Evolutionary conservation across 2,113 vertebrate species (phyloP), one percentile per base, ranked within the genome.

Genomic region (Oncorhynchus mykiss): DNA sequence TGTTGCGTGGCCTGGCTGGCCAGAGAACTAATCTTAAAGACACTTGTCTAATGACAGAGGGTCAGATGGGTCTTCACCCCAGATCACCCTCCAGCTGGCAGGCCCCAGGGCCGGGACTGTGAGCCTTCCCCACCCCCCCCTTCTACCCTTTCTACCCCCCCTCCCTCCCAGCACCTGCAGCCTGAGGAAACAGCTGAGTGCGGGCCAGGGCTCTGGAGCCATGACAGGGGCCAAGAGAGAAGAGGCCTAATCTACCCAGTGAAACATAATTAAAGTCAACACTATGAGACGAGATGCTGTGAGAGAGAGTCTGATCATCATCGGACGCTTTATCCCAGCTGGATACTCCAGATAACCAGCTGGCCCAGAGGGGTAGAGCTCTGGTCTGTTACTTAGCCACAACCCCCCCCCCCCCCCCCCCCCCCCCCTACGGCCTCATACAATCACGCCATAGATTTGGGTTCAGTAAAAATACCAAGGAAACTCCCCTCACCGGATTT

Each of bases 61-160:
- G 49, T 24, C n/a, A 79, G 70, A 81, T 77, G 72, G 67, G 27
- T 48, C 67, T 67, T 72, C 49, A 72, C 70, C 80, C 82, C 84
- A 81, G 77, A 67, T 84, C 68, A 82, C 80, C 78, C 77, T 87
- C 75, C 29, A 82, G 76, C 86, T 91, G 90, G 87, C 88, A 76
- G 68, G 27, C 62, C 54, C 60, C 78, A 78, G 72, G 80, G 20
- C 39, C 74, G 68, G 80, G 74, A 86, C 84, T 77, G 39, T 70
- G 54, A 85, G 20, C n/a, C 39, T 13, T 7, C 67, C 67, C 2
- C 13, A 20, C 31, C 16, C 8, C 6, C 34, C 5, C 1, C 34
- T 6, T 34, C 31, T 5, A 34, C 31, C 5, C 31, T 29, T 29
- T 29, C 29, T 5, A 29, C n/a, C 11, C 18, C 67, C 9, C 2